These are phyloP conservation scores for Ptyas mucosa DNA, from an alignment of 2,113 vertebrate species.

Conservation along the genomic window DNA sequence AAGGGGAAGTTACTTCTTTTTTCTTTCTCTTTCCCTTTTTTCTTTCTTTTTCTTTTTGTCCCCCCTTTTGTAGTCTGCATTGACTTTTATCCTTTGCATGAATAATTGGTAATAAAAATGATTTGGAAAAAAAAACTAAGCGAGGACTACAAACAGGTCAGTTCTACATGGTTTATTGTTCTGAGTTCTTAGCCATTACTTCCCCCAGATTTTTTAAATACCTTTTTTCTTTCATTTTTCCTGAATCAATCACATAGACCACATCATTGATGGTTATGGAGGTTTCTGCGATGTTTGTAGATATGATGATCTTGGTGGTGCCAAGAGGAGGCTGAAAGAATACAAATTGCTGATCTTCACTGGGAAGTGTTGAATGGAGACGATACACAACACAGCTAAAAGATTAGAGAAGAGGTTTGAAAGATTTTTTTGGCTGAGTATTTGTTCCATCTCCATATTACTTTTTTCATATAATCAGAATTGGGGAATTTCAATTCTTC, in stretches of 20 bases:
- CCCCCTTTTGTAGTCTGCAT: too few relatives aligned
- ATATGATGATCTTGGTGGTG: slow-evolving; percentile 93
- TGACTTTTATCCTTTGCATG: too few relatives aligned
- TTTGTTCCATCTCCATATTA: background rate
- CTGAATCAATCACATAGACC: slow-evolving; percentile 93
- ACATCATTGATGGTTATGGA: slow-evolving; percentile 97
- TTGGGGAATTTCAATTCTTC: background rate
- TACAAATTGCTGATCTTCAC: slow-evolving; percentile 93
- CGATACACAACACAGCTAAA: slow-evolving; percentile 89
- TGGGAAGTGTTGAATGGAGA: slow-evolving; percentile 90
- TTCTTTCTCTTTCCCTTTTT: too few relatives aligned
- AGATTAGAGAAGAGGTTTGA: slow-evolving; percentile 14
- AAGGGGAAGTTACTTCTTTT: too few relatives aligned
- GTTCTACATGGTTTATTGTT: background rate
- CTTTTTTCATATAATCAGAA: background rate
- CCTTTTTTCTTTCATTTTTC: slow-evolving; percentile 98
- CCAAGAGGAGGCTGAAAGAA: slow-evolving; percentile 84
- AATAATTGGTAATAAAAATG: too few relatives aligned
- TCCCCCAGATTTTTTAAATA: slow-evolving; percentile 39
- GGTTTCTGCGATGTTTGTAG: slow-evolving; percentile 97
- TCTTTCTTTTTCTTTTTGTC: too few relatives aligned
- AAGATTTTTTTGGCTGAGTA: background rate
- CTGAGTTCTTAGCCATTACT: background rate
- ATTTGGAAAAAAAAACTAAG: background rate
- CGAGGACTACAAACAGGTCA: background rate